A percentile compares a stretch with the other conserved stretches of the same genome.
Evolutionary conservation across 2,113 vertebrate genomes (phyloP).

Genomic region (Zapus hudsonius): DNA sequence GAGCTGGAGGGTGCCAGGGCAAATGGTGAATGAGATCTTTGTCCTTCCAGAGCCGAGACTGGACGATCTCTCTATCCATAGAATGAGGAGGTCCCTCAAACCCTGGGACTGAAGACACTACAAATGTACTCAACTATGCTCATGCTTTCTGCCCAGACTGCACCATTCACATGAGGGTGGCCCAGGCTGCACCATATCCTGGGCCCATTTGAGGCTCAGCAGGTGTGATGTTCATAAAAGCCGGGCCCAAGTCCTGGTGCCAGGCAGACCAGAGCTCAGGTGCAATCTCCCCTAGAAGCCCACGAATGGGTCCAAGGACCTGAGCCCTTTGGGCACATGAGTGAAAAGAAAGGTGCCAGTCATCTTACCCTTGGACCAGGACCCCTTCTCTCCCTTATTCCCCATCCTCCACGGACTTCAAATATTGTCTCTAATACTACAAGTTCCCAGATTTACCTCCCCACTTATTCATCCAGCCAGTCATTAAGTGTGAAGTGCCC

Average conservation of each 20-base stretch:
- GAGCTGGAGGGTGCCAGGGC: rapidly evolving
- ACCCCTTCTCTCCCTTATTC: background rate
- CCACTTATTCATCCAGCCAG: background rate
- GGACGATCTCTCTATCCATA: background rate
- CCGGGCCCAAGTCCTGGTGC: background rate
- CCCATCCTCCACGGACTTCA: background rate
- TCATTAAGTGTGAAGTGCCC: background rate
- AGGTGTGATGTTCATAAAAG: too few species aligned
- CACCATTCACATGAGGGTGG: rapidly evolving
- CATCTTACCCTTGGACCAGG: rapidly evolving
- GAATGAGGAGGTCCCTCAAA: background rate
- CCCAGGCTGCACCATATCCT: rapidly evolving
- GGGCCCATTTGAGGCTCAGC: too few species aligned
- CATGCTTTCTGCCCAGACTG: background rate
- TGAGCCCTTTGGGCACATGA: background rate
- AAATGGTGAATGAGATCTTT: rapidly evolving
- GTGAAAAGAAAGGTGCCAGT: rapidly evolving
- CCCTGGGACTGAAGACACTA: background rate
- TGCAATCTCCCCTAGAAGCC: too few species aligned
- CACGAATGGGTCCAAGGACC: background rate
- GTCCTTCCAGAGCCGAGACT: background rate
- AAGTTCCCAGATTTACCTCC: background rate
- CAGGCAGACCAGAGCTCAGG: background rate
- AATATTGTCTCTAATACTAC: rapidly evolving
- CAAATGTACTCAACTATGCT: background rate